phyloP scores from a whole-genome alignment of 2,888 invertebrate species.

The Bellardia pandia region DNA sequence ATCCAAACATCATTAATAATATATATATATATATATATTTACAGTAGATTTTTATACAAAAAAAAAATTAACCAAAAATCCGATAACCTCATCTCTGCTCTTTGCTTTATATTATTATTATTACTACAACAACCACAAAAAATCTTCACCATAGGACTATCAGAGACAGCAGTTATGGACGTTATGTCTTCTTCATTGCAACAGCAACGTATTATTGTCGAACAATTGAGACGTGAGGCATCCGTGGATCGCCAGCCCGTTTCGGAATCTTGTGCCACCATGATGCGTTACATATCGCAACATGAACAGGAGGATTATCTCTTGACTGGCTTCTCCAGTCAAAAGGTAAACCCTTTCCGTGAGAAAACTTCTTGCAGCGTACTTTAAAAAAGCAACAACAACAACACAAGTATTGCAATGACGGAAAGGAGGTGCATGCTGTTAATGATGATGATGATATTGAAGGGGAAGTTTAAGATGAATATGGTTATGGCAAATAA shows the following conservation, averaged over 20 bases:
- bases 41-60: slow-evolving; percentile 24
- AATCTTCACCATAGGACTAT: slow-evolving; percentile 90
- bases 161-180: slow-evolving; percentile 95
- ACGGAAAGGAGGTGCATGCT: not conserved
- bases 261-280: slow-evolving; percentile 96
- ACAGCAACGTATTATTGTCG: slow-evolving; percentile 95
- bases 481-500: slow-evolving; percentile 20
- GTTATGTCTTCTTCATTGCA: slow-evolving; percentile 97
- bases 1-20: not conserved
- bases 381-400: slow-evolving; percentile 86
- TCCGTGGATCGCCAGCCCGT: slow-evolving; percentile 94
- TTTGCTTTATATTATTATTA: slow-evolving; percentile 41
- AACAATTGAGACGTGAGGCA: slow-evolving; percentile 96
- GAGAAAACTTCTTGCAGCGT: slow-evolving; percentile 96
- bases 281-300: slow-evolving; percentile 95
- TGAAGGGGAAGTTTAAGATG: slow-evolving; percentile 65
- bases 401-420: not conserved
- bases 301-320: slow-evolving; percentile 97
- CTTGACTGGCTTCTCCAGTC: slow-evolving; percentile 96
- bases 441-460: not conserved
- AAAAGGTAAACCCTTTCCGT: slow-evolving; percentile 98
- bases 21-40: not conserved
- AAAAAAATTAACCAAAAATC: not conserved
- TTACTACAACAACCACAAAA: slow-evolving; percentile 45
- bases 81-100: slow-evolving; percentile 35